Conservation (phyloP, 2,113 vertebrate genomes). For the Tor tambroides region DNA sequence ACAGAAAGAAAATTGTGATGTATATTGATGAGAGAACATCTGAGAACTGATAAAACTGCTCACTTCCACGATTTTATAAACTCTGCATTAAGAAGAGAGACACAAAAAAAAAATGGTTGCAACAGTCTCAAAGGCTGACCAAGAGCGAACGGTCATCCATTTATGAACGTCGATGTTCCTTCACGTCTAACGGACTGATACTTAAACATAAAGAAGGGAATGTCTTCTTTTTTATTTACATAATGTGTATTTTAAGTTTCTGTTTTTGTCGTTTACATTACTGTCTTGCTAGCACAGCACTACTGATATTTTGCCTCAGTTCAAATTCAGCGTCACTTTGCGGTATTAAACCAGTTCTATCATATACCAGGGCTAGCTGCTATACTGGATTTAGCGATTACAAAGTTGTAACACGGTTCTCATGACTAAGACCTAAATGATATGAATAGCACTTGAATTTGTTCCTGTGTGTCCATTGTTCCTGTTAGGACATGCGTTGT, state of each 20-base stretch:
- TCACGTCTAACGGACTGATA: neutral
- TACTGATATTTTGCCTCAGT: constrained; percentile 71
- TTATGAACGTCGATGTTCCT: neutral
- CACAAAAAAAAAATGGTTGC: neutral
- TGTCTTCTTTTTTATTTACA: constrained; percentile 47
- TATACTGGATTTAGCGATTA: constrained; percentile 46
- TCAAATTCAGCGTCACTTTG: constrained; percentile 56
- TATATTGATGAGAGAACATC: constrained; percentile 3
- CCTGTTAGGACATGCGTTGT: constrained; percentile 62
- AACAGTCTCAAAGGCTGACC: neutral
- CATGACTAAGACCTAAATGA: constrained; percentile 51
- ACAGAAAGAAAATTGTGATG: constrained; percentile 2
- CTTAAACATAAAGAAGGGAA: constrained; percentile 46
- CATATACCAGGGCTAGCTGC: constrained; percentile 38
- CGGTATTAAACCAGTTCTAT: constrained; percentile 51
- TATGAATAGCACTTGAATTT: constrained; percentile 66
- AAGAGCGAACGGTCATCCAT: neutral
- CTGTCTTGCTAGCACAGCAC: constrained; percentile 71
- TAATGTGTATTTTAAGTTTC: constrained; percentile 68
- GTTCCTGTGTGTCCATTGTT: constrained; percentile 52
- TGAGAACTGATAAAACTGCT: constrained; percentile 1
- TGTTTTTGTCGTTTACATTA: constrained; percentile 65
- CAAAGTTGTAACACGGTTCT: constrained; percentile 55
- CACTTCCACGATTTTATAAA: constrained; percentile 16
- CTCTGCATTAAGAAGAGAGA: constrained; percentile 3